Evolutionary conservation across 2,113 vertebrate genomes (phyloP).

Genomic region (Candoia aspera): DNA sequence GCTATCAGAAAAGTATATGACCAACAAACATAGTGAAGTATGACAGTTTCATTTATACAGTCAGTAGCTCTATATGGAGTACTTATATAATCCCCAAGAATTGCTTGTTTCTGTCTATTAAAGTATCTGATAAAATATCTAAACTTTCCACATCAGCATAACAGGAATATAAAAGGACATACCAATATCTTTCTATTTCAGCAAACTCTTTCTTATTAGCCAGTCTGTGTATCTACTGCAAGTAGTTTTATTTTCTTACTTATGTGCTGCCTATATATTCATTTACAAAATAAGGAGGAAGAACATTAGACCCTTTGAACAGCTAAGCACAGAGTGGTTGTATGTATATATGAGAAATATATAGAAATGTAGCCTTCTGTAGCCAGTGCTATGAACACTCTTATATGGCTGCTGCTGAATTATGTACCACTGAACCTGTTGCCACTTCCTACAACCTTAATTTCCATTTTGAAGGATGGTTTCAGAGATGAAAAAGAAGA

Average conservation of each 20-base stretch:
- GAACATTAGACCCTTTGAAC: background rate
- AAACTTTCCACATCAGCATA: slow-evolving; percentile 16
- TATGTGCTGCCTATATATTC: background rate
- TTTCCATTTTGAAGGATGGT: background rate
- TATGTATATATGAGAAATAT: slow-evolving; percentile 22
- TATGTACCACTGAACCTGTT: background rate
- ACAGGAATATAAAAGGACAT: background rate
- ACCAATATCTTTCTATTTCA: slow-evolving; percentile 6
- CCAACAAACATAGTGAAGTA: background rate
- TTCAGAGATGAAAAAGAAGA: background rate
- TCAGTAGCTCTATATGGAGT: slow-evolving; percentile 15
- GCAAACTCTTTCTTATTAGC: background rate
- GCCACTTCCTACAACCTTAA: background rate
- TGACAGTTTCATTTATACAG: background rate
- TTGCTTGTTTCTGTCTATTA: background rate
- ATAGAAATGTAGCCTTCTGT: background rate
- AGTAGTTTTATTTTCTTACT: background rate
- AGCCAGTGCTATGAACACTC: background rate
- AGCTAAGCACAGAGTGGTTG: background rate
- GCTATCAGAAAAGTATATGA: background rate
- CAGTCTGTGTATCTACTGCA: background rate
- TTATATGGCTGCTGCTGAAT: background rate
- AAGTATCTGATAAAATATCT: slow-evolving; percentile 25
- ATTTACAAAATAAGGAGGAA: slow-evolving; percentile 10
- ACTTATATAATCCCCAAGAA: slow-evolving; percentile 24